Evolutionary conservation across 2,888 invertebrate species (phyloP), one percentile per base, ranked within the genome.

Genomic region (Tortrix viridana): DNA sequence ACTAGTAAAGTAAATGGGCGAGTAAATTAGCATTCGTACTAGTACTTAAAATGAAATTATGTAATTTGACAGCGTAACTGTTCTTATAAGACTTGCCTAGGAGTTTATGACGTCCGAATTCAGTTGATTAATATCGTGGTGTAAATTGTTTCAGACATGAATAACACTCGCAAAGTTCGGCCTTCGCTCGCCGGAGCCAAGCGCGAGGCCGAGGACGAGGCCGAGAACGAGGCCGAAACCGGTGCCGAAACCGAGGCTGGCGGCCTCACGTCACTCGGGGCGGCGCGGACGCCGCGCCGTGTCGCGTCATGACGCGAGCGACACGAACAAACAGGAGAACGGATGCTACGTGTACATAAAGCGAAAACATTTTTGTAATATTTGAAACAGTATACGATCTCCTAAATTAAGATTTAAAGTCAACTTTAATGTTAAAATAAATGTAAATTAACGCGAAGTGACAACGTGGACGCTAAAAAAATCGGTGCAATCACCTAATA

Each of bases 321-420:
- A 84, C 79, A 84, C 81, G 77, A 82, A 83, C 76, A 73, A 71
- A 76, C 82, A 88, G 90, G 90, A 90, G 88, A 89, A 88, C 88
- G 84, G 84, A 89, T 87, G 89, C 89, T 88, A 85, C 78, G 83
- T 92, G 92, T 92, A 92, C 83, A 92, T 92, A 91, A 82, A 84
- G 81, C 84, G 81, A 86, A 83, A 88, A 86, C 60, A 65, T 83
- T 89, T 92, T 92, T 92, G 91, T 92, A 91, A 92, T 92, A 92
- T 89, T 91, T 91, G 88, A 92, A 92, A 91, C 89, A 86, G 92
- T 92, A 92, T 92, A 92, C 92, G 92, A 92, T 92, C 92, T 92
- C 92, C 92, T 92, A 92, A 89, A 89, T 88, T 92, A 92, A 92
- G 91, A 85, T 88, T 88, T 88, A 89, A 91, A 91, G 92, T 91